Conservation (phyloP, 1,140 invertebrate species). For the Zeugodacus cucurbitae region DNA sequence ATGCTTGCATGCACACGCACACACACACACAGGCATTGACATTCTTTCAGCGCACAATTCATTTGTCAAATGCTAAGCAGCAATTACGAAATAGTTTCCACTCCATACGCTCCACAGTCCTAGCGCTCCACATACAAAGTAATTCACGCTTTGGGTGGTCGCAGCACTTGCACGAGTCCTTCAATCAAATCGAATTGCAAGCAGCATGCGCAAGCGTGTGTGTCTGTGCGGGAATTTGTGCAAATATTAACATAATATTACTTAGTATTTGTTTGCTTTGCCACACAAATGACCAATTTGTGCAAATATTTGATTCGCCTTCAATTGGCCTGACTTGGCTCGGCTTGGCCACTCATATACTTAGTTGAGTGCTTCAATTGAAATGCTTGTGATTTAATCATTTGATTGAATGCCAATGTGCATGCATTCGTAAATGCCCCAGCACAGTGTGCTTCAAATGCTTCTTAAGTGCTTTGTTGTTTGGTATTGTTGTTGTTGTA, state of each 20-base stretch:
- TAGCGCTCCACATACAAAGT: background rate
- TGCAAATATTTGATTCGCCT: constrained; percentile 15
- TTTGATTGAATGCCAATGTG: background rate
- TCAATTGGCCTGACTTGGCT: background rate
- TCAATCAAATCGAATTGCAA: background rate
- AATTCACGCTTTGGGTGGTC: background rate
- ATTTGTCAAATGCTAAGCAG: background rate
- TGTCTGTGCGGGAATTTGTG: background rate
- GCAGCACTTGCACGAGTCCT: background rate
- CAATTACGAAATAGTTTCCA: background rate
- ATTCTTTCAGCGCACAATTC: background rate
- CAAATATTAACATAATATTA: background rate
- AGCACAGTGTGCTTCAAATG: background rate
- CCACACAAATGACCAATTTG: constrained; percentile 21
- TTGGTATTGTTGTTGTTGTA: too few species aligned
- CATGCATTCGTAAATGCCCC: background rate
- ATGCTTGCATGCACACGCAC: background rate
- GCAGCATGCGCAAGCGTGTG: background rate
- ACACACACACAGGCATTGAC: background rate
- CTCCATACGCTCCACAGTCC: background rate
- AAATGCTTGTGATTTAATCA: background rate
- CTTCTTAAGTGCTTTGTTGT: background rate
- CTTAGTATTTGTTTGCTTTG: background rate
- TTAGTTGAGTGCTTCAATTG: background rate
- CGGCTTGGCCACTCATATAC: background rate